Percentiles rank a stretch among this genome's conserved stretches.
Conservation (phyloP, 2,797 vertebrate genomes). For the Schizothorax lantsangensis region DNA sequence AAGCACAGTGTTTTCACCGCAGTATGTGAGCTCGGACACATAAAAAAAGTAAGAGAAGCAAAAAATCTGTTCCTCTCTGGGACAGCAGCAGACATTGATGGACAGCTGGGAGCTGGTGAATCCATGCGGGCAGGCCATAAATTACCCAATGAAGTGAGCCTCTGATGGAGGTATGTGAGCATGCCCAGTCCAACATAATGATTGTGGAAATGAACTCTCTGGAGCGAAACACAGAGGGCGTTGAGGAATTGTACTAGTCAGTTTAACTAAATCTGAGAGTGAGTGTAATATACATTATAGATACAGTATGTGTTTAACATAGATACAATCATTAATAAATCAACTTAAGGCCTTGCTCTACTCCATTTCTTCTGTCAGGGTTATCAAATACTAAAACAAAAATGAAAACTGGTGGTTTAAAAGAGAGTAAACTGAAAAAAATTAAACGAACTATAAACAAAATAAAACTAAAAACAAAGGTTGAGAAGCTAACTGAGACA, state of each 20-base stretch:
- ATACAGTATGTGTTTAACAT: background rate
- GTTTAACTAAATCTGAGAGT: slow-evolving; percentile 8
- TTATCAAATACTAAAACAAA: background rate
- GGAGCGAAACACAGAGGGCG: background rate
- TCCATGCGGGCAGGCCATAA: slow-evolving; percentile 65
- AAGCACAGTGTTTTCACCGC: background rate
- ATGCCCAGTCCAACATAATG: slow-evolving; percentile 24
- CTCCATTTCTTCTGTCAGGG: background rate
- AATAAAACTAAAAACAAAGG: slow-evolving; percentile 8
- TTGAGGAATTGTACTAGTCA: slow-evolving; percentile 21
- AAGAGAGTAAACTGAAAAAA: background rate
- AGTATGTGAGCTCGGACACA: background rate
- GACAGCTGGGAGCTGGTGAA: slow-evolving; percentile 60
- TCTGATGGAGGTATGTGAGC: slow-evolving; percentile 63
- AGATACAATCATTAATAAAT: background rate
- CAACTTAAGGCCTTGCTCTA: background rate
- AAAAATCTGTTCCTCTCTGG: slow-evolving; percentile 38
- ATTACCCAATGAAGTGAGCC: slow-evolving; percentile 67
- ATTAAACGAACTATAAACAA: background rate
- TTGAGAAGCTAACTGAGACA: slow-evolving; percentile 13
- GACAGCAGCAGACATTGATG: slow-evolving; percentile 50
- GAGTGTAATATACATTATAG: slow-evolving; percentile 1
- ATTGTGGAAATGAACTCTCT: slow-evolving; percentile 34
- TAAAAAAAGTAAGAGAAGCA: slow-evolving; percentile 47
- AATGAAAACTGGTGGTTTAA: background rate